These are phyloP conservation scores for Xiphias gladius DNA, from an alignment of 2,113 vertebrate genomes.

Conservation along the genomic window DNA sequence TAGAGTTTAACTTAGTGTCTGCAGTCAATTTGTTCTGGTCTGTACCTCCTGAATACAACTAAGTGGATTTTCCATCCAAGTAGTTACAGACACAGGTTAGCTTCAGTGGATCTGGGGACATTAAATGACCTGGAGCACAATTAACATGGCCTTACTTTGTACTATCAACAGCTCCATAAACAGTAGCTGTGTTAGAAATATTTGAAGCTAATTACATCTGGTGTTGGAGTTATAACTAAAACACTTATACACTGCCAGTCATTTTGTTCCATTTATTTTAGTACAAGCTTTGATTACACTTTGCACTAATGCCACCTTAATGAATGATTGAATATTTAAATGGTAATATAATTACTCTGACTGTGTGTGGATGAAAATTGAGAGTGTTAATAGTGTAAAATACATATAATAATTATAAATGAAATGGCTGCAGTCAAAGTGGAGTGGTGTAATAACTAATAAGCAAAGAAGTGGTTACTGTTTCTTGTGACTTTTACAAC, in stretches of 20 bases:
- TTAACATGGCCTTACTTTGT: conserved; percentile 29
- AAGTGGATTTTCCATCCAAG: conserved; percentile 38
- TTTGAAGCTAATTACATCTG: conserved; percentile 33
- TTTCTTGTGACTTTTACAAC: not conserved
- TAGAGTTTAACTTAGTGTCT: conserved; percentile 21
- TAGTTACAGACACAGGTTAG: conserved; percentile 37
- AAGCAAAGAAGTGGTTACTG: not conserved
- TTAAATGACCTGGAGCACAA: conserved; percentile 45
- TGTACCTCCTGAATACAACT: conserved; percentile 29
- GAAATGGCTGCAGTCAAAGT: not conserved
- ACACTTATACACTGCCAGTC: not conserved
- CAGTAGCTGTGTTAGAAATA: conserved; percentile 20
- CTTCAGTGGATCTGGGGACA: conserved; percentile 17
- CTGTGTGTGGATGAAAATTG: not conserved
- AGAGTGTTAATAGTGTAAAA: not conserved
- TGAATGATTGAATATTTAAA: not conserved
- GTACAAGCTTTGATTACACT: conserved; percentile 1
- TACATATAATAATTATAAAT: not conserved
- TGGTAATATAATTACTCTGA: not conserved
- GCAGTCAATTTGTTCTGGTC: conserved; percentile 43
- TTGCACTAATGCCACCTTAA: not conserved
- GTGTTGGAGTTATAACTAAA: not conserved
- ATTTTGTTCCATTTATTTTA: not conserved
- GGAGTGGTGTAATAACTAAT: not conserved
- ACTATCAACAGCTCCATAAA: conserved; percentile 20